Conservation (phyloP, 2,888 invertebrate species). For the Hypselothyrea guttata region DNA sequence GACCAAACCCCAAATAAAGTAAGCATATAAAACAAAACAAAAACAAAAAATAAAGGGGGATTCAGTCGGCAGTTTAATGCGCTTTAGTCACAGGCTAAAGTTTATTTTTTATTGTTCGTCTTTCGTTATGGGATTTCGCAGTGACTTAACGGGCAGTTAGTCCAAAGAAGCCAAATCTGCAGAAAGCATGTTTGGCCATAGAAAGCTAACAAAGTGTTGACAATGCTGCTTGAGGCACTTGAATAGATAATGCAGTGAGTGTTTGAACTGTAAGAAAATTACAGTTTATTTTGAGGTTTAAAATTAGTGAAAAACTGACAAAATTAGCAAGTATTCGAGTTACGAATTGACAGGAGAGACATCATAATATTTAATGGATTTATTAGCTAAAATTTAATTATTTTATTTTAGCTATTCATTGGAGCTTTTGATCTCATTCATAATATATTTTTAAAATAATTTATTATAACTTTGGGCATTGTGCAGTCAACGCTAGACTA, state of each 20-base stretch:
- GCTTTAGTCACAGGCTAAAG: conserved; percentile 44
- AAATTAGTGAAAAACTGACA: too few species aligned
- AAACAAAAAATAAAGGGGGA: conserved; percentile 1
- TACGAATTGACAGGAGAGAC: too few species aligned
- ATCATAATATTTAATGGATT: too few species aligned
- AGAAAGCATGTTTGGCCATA: not conserved
- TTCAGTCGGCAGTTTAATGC: conserved; percentile 48
- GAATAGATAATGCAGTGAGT: not conserved
- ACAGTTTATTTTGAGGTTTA: too few species aligned
- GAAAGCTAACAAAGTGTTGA: not conserved
- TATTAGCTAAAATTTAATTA: too few species aligned
- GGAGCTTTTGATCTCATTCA: too few species aligned
- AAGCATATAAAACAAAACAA: not conserved
- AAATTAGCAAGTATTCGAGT: too few species aligned
- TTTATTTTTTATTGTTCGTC: conserved; percentile 50
- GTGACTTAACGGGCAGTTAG: conserved; percentile 53
- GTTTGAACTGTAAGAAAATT: not conserved
- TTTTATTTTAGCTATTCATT: too few species aligned
- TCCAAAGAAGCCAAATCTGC: conserved; percentile 17
- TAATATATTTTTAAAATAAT: too few species aligned
- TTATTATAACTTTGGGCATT: too few species aligned
- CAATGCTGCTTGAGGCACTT: not conserved
- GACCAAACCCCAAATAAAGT: conserved; percentile 13
- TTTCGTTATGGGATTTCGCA: conserved; percentile 28
- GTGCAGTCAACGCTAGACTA: too few species aligned